phyloP scores from a whole-genome alignment of 2,888 invertebrate species.

The Mesoligia furuncula region DNA sequence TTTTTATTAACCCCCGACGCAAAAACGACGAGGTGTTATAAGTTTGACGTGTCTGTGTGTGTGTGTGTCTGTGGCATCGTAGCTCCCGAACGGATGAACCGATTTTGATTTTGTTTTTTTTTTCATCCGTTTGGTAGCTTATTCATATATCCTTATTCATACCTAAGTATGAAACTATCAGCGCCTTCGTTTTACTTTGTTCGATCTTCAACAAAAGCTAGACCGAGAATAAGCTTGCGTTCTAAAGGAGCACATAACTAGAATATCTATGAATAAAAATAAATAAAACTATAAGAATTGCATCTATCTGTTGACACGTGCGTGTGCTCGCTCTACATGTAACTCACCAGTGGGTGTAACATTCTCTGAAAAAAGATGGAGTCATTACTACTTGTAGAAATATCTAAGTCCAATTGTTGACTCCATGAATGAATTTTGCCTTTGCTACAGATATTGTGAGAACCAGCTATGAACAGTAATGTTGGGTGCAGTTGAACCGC shows the following conservation, averaged over 20 bases:
- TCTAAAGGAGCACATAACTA: conserved; percentile 50
- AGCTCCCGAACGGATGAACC: no score
- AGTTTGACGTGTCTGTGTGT: no score
- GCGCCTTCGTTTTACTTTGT: neutral
- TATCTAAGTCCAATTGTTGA: conserved; percentile 86
- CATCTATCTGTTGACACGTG: conserved; percentile 65
- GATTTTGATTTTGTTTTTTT: no score
- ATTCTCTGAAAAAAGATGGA: conserved; percentile 91
- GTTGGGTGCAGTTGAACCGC: conserved; percentile 64
- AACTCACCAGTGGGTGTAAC: conserved; percentile 90
- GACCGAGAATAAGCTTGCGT: conserved; percentile 37
- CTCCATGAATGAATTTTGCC: conserved; percentile 86
- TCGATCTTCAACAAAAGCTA: neutral
- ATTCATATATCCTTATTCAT: neutral
- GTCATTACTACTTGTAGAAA: conserved; percentile 86
- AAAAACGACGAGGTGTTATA: no score
- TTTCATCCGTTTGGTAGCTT: neutral
- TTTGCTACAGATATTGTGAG: conserved; percentile 67
- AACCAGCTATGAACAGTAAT: conserved; percentile 60
- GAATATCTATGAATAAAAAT: conserved; percentile 28
- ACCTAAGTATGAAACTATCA: neutral
- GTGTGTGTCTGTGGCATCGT: no score
- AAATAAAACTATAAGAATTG: conserved; percentile 52
- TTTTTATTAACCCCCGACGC: no score
- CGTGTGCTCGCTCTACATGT: conserved; percentile 83